Percentiles rank a stretch among this genome's conserved stretches.
These are phyloP conservation scores for Percopsis transmontana DNA, from an alignment of 2,113 vertebrate species.

Conservation along the genomic window DNA sequence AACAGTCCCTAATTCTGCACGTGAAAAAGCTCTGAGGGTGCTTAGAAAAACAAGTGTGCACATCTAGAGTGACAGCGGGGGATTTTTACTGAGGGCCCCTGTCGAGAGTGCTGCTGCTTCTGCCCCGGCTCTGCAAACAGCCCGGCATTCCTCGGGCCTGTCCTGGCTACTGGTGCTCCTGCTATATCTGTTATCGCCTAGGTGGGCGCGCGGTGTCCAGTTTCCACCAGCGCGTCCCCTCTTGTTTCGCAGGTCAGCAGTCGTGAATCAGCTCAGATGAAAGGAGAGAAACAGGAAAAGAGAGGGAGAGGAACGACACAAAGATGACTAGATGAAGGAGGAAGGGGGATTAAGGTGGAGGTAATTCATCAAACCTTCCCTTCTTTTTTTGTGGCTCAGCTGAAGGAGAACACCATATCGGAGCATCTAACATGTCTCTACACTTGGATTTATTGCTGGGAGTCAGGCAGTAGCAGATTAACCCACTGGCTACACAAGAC, in stretches of 20 bases:
- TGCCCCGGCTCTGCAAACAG: constrained; percentile 26
- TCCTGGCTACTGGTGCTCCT: constrained; percentile 33
- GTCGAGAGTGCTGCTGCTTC: constrained; percentile 19
- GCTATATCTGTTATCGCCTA: constrained; percentile 48
- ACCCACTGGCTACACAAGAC: constrained; percentile 37
- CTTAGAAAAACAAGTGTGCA: constrained; percentile 58
- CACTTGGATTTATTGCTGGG: constrained; percentile 26
- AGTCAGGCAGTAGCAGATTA: constrained; percentile 30
- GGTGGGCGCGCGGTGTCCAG: constrained; percentile 33
- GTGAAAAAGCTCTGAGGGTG: constrained; percentile 55
- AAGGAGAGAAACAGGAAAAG: constrained; percentile 15
- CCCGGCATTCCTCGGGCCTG: constrained; percentile 37
- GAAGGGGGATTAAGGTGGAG: not conserved
- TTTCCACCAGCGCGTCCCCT: constrained; percentile 41
- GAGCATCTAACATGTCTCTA: constrained; percentile 5
- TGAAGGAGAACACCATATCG: too few relatives aligned
- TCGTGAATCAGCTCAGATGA: constrained; percentile 43
- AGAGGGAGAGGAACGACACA: constrained; percentile 5
- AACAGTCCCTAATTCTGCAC: constrained; percentile 53
- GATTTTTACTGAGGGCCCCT: constrained; percentile 37
- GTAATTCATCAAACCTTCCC: not conserved
- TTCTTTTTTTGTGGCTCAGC: not conserved
- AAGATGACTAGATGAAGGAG: constrained; percentile 1
- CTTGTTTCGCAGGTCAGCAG: constrained; percentile 44
- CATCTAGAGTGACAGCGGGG: constrained; percentile 59